Evolutionary conservation across 2,113 vertebrate species (phyloP), one percentile per base, ranked within the genome.

Genomic region (Eubucco bourcierii): DNA sequence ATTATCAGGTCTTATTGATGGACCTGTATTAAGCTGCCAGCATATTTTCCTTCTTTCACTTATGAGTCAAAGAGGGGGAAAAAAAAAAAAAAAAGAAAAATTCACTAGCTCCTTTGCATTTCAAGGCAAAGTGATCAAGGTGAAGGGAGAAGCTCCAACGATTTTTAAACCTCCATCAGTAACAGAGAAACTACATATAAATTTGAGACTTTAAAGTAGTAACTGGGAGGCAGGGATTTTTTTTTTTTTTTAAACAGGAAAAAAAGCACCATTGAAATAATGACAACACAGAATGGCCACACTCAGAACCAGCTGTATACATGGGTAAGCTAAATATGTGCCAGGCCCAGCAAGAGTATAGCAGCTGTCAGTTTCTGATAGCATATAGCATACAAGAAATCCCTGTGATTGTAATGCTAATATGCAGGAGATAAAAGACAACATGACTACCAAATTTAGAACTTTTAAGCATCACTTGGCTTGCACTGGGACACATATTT

Each of bases 11-110:
- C 68, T 88, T 80, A 75, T 76, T 75, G 91, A 87, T 61, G 67
- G 82, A 92, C 70, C 71, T 75, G 44, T 71, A 90, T 92, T 84
- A 92, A 92, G 15, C 70, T 86, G 75, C 75, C 65, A 85, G 82
- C 39, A 64, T 64, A 87, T 85, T 89, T 93, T 94, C 81, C 65
- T 71, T 72, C 13, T 76, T 87, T 87, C 81, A 71, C 56, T 53
- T 28, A 28, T 1, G 8, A 93, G 70, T 78, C 50, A 91, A 87
- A 71, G 37, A 39, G 37, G 37, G 37, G 10, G 20, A 47, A 47
- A 47, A 20, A 76, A 75, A 58, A 50, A 75, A 77, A 47, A 47
- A 47, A 47, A 20, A 76, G 76, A 58, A 50, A 75, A 77, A 37
- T 84, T 92, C 84, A 75, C 53, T 78, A 77, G 31, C 18, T 83